Conservation (phyloP, 2,888 invertebrate genomes). For the Gymnocheta viridis region DNA sequence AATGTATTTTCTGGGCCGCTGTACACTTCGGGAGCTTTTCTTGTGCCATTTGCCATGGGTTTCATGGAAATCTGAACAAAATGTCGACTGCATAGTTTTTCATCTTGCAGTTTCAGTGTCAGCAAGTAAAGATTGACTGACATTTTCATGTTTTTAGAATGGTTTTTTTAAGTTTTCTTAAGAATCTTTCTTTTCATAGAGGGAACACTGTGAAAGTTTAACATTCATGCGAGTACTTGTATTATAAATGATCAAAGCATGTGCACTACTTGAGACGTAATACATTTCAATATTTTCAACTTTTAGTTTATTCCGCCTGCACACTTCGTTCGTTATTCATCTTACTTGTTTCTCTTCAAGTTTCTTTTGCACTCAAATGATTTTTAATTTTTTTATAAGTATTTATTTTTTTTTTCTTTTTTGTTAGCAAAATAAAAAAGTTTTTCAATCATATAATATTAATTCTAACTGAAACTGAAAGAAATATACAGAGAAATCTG, state of each 20-base stretch:
- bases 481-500: neutral
- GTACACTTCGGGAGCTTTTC: too few relatives aligned
- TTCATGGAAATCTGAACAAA: too few relatives aligned
- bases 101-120: too few relatives aligned
- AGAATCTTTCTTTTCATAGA: neutral
- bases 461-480: neutral
- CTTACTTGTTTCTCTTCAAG: neutral
- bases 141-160: neutral
- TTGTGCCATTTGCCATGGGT: too few relatives aligned
- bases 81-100: too few relatives aligned
- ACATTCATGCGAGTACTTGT: neutral
- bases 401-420: neutral
- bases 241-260: slow-evolving; percentile 29
- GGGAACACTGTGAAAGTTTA: neutral
- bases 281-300: slow-evolving; percentile 38
- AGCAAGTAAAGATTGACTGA: too few relatives aligned
- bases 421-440: neutral
- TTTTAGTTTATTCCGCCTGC: slow-evolving; percentile 25
- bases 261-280: slow-evolving; percentile 38
- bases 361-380: neutral
- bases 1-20: too few relatives aligned
- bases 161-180: neutral
- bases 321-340: slow-evolving; percentile 19
- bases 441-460: neutral
- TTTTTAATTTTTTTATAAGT: neutral